These are phyloP conservation scores for Clanis bilineata DNA, from an alignment of 2,888 invertebrate genomes.

Conservation along the genomic window DNA sequence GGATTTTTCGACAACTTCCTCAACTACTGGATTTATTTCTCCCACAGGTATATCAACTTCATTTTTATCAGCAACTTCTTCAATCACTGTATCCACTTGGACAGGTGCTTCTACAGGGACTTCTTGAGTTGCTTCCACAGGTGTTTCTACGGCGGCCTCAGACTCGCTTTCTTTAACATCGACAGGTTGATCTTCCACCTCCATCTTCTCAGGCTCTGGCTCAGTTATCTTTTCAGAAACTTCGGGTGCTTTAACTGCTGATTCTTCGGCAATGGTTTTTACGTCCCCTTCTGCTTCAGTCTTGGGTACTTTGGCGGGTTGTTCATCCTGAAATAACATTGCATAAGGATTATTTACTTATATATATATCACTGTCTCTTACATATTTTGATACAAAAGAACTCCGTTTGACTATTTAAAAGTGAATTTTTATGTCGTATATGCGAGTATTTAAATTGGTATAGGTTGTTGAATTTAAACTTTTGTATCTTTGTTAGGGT, in stretches of 20 bases:
- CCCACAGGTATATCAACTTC: slow-evolving; percentile 42
- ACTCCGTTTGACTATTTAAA: too few species aligned
- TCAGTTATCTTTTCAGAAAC: slow-evolving; percentile 22
- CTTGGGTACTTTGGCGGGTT: slow-evolving; percentile 81
- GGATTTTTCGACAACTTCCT: slow-evolving; percentile 53
- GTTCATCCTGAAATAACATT: slow-evolving; percentile 54
- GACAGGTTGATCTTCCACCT: slow-evolving; percentile 47
- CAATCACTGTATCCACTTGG: slow-evolving; percentile 40
- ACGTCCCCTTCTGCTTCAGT: slow-evolving; percentile 63
- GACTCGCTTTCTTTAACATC: slow-evolving; percentile 31
- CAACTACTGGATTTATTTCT: slow-evolving; percentile 49
- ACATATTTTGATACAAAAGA: too few species aligned
- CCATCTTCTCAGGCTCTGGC: slow-evolving; percentile 34
- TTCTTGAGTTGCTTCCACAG: too few species aligned
- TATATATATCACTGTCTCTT: too few species aligned
- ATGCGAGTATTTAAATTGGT: too few species aligned
- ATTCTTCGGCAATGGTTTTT: slow-evolving; percentile 42
- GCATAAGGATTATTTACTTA: slow-evolving; percentile 10
- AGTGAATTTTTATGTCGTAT: too few species aligned
- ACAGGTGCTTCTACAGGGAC: slow-evolving; percentile 28
- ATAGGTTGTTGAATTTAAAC: too few species aligned
- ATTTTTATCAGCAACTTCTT: slow-evolving; percentile 49
- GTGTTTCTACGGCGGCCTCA: slow-evolving; percentile 36
- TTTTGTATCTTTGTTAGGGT: too few species aligned
- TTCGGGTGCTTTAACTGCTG: slow-evolving; percentile 17